A percentile compares a stretch with the other conserved stretches of the same genome.
These are phyloP conservation scores for Plecotus auritus DNA, from an alignment of 2,113 vertebrate species.

Conservation along the genomic window DNA sequence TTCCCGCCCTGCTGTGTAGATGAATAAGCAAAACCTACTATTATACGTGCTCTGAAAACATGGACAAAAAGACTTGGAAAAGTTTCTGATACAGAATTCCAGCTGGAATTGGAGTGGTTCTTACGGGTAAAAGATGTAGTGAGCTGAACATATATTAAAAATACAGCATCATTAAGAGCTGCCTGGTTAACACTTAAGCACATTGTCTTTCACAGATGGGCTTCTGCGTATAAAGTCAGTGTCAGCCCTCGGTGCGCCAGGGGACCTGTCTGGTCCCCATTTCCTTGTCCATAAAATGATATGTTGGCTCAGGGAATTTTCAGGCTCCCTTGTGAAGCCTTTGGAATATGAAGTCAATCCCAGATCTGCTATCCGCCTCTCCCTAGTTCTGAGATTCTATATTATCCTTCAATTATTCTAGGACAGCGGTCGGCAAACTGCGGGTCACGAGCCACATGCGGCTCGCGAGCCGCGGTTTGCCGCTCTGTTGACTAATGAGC, in stretches of 20 bases:
- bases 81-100: not conserved
- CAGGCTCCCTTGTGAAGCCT: not conserved
- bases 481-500: too few relatives aligned
- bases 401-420: not conserved
- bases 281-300: not conserved
- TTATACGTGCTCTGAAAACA: not conserved
- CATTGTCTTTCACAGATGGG: not conserved
- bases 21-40: not conserved
- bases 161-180: not conserved
- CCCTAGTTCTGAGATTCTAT: not conserved
- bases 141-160: not conserved
- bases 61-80: not conserved
- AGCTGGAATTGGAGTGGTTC: not conserved
- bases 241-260: not conserved
- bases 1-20: not conserved
- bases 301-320: not conserved
- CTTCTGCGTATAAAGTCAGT: not conserved
- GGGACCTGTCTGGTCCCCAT: not conserved
- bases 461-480: too few relatives aligned
- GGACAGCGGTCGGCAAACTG: not conserved
- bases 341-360: not conserved
- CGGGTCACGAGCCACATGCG: too few relatives aligned
- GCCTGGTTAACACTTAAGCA: not conserved
- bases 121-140: not conserved
- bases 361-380: not conserved